Conservation (phyloP, 2,113 vertebrate species). For the Columba livia region DNA sequence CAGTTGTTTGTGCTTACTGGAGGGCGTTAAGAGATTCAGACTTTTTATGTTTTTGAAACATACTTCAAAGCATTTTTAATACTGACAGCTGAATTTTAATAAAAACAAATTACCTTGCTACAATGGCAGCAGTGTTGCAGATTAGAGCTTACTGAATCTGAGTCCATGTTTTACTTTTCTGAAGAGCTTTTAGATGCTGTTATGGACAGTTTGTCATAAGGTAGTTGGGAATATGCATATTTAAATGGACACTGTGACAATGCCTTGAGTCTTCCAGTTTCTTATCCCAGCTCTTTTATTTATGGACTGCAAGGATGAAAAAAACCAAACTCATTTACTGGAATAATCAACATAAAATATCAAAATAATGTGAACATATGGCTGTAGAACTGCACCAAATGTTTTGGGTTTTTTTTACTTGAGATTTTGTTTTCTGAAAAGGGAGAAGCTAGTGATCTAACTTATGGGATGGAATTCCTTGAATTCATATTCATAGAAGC, state of each 20-base stretch:
- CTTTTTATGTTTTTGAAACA: conserved; percentile 1
- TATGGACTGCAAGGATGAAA: background rate
- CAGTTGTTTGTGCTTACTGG: background rate
- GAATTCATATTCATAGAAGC: background rate
- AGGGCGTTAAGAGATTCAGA: background rate
- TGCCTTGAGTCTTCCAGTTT: background rate
- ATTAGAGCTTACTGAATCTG: background rate
- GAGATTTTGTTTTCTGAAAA: background rate
- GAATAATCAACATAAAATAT: background rate
- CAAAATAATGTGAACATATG: background rate
- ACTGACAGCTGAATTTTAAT: background rate
- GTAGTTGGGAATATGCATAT: background rate
- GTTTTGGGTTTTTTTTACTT: background rate
- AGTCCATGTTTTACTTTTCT: background rate
- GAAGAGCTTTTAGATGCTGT: background rate
- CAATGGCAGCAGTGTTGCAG: background rate
- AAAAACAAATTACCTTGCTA: background rate
- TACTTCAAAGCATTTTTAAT: conserved; percentile 36
- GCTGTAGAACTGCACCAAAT: background rate
- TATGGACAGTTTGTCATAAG: background rate
- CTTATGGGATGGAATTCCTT: background rate
- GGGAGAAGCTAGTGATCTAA: background rate
- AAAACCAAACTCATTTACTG: background rate
- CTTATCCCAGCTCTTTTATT: background rate
- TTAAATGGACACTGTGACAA: background rate